phyloP scores from a whole-genome alignment of 2,113 vertebrate genomes.

The Hylia prasina region DNA sequence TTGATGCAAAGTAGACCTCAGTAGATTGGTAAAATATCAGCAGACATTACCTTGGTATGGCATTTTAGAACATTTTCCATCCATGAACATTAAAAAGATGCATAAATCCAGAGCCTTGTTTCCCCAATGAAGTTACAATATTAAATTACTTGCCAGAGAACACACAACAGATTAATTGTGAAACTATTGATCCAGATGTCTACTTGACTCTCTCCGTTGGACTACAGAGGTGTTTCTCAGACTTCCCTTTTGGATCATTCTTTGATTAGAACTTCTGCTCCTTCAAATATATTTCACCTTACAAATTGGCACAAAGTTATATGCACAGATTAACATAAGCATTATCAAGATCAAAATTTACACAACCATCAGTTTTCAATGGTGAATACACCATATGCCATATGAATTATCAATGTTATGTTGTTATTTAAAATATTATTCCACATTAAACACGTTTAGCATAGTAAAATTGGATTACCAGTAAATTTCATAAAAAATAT shows the following conservation, averaged over 20 bases:
- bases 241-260: not conserved
- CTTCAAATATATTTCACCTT: not conserved
- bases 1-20: not conserved
- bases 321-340: not conserved
- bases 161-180: not conserved
- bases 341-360: not conserved
- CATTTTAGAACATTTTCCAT: not conserved
- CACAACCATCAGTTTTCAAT: not conserved
- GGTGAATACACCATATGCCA: not conserved
- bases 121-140: not conserved
- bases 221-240: not conserved
- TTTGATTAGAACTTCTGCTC: not conserved
- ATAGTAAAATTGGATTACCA: not conserved
- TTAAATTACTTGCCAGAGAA: not conserved
- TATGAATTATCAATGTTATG: not conserved
- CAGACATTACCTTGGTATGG: not conserved
- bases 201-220: not conserved
- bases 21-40: not conserved
- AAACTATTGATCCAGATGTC: not conserved
- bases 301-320: not conserved
- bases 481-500: not conserved
- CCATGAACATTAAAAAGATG: not conserved
- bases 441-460: not conserved
- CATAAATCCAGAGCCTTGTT: not conserved
- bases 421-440: not conserved